These are phyloP conservation scores for Rhaphigaster nebulosa DNA, from an alignment of 2,888 invertebrate genomes.

Conservation along the genomic window DNA sequence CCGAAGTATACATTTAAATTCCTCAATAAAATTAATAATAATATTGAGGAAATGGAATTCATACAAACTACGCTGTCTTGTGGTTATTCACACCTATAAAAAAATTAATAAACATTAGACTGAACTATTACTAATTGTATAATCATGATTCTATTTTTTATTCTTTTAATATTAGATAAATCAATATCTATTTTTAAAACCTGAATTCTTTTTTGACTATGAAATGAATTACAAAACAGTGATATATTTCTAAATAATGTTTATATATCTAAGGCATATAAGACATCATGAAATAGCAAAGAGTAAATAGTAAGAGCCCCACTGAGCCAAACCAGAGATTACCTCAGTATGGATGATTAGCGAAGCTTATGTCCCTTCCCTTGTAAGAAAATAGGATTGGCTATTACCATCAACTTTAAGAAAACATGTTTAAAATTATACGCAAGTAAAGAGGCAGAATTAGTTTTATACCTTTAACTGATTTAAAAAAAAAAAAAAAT, in stretches of 20 bases:
- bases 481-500: too few species aligned
- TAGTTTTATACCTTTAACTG: too few species aligned
- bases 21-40: constrained; percentile 53
- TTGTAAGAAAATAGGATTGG: too few species aligned
- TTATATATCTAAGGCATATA: neutral
- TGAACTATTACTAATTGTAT: constrained; percentile 12
- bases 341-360: too few species aligned
- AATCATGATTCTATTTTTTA: neutral
- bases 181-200: neutral
- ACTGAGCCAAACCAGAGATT: too few species aligned
- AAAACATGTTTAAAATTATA: too few species aligned
- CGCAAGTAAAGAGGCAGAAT: too few species aligned
- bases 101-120: constrained; percentile 60
- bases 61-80: constrained; percentile 65
- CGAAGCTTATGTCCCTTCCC: too few species aligned
- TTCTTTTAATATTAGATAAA: neutral
- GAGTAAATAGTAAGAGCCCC: neutral
- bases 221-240: neutral
- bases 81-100: constrained; percentile 66
- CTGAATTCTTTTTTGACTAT: neutral
- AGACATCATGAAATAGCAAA: too few species aligned
- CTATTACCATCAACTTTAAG: too few species aligned
- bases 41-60: constrained; percentile 56
- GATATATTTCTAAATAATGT: neutral
- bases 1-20: constrained; percentile 61